A percentile compares a stretch with the other conserved stretches of the same genome.
Evolutionary conservation across 2,113 vertebrate genomes (phyloP).

Genomic region (Lamprologus tigripictilis): DNA sequence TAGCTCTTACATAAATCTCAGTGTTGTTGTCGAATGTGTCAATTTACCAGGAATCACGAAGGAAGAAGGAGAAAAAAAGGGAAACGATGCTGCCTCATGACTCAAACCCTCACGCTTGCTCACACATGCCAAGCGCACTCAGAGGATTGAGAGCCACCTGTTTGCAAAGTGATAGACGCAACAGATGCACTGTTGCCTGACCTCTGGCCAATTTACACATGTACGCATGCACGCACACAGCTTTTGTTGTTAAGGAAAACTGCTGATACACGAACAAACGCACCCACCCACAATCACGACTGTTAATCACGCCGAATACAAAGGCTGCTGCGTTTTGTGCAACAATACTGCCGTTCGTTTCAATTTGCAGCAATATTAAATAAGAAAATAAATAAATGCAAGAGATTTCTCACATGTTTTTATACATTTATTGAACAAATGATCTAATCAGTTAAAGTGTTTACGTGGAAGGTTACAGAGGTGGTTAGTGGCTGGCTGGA

Average conservation of each 20-base stretch:
- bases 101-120: not conserved
- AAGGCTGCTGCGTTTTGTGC: not conserved
- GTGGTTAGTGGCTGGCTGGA: slow-evolving; percentile 3
- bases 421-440: slow-evolving; percentile 49
- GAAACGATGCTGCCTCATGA: not conserved
- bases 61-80: rapidly evolving
- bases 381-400: not conserved
- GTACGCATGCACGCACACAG: slow-evolving; percentile 33
- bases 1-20: not conserved
- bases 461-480: not conserved
- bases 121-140: not conserved
- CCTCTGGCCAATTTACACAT: slow-evolving; percentile 3
- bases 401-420: not conserved
- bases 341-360: not conserved
- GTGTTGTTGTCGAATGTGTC: not conserved
- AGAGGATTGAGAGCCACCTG: slow-evolving; percentile 54
- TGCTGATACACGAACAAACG: slow-evolving; percentile 38
- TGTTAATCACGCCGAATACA: not conserved
- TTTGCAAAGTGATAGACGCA: slow-evolving; percentile 35
- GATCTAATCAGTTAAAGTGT: not conserved
- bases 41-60: not conserved
- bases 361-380: not conserved
- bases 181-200: slow-evolving; percentile 55
- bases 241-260: slow-evolving; percentile 42
- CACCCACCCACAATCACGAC: not conserved